A percentile compares a stretch with the other conserved stretches of the same genome.
These are phyloP conservation scores for Tautogolabrus adspersus DNA, from an alignment of 2,113 vertebrate genomes.

Conservation along the genomic window DNA sequence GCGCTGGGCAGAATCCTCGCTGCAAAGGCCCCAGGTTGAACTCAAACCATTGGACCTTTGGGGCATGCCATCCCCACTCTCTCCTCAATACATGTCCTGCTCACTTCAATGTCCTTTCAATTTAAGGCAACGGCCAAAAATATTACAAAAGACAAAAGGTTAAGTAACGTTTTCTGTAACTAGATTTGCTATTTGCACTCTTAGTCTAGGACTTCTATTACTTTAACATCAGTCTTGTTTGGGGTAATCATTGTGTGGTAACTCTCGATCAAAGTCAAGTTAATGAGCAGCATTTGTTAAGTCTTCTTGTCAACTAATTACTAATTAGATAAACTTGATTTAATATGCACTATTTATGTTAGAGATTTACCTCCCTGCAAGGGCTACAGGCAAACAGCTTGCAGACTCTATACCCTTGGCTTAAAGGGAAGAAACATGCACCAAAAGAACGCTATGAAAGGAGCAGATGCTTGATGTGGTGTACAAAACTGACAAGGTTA, in stretches of 20 bases:
- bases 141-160: background rate
- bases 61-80: too few relatives aligned
- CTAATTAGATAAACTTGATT: background rate
- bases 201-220: background rate
- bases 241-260: too few relatives aligned
- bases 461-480: constrained; percentile 62
- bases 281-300: background rate
- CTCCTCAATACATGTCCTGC: too few relatives aligned
- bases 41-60: too few relatives aligned
- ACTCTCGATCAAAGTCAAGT: too few relatives aligned
- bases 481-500: constrained; percentile 75
- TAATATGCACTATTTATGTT: background rate
- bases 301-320: background rate
- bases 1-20: too few relatives aligned
- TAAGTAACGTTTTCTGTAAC: too few relatives aligned
- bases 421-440: constrained; percentile 23
- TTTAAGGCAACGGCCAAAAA: too few relatives aligned
- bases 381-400: background rate
- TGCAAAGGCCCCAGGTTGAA: too few relatives aligned
- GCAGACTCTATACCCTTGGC: constrained; percentile 11
- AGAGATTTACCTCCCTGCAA: background rate
- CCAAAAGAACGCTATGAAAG: constrained; percentile 28
- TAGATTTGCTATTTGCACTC: too few relatives aligned
- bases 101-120: too few relatives aligned
- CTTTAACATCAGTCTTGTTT: background rate